These are phyloP conservation scores for Pelochelys cantorii DNA, from an alignment of 2,797 vertebrate species.

Conservation along the genomic window DNA sequence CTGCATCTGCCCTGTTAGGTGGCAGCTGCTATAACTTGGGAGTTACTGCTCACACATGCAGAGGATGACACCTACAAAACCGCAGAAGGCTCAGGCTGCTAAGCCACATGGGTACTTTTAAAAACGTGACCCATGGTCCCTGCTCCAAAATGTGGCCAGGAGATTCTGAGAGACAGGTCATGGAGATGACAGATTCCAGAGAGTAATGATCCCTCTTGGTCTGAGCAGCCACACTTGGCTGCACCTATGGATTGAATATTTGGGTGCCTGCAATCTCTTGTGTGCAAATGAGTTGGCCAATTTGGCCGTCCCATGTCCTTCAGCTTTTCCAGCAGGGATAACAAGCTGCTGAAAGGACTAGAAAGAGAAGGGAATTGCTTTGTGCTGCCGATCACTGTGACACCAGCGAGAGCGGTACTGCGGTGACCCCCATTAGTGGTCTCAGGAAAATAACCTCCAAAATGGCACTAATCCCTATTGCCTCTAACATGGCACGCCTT, in stretches of 20 bases:
- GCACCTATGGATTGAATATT: background rate
- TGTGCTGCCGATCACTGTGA: background rate
- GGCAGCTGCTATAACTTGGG: background rate
- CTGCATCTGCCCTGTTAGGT: background rate
- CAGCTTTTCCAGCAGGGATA: background rate
- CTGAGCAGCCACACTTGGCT: background rate
- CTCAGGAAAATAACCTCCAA: background rate
- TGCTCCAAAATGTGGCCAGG: accelerated
- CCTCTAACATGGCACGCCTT: background rate
- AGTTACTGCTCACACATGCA: background rate
- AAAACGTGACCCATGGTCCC: background rate
- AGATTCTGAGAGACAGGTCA: background rate
- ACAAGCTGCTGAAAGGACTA: background rate
- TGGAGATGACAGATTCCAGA: background rate
- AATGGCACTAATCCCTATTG: background rate
- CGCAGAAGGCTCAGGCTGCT: background rate
- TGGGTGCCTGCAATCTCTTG: accelerated
- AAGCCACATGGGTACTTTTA: background rate
- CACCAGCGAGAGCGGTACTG: background rate
- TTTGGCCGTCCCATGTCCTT: background rate
- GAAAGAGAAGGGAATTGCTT: background rate
- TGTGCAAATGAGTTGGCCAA: background rate
- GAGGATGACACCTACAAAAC: background rate
- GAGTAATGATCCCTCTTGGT: background rate
- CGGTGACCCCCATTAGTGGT: background rate